phyloP scores from a whole-genome alignment of 2,888 invertebrate species.

The Elegia similella region DNA sequence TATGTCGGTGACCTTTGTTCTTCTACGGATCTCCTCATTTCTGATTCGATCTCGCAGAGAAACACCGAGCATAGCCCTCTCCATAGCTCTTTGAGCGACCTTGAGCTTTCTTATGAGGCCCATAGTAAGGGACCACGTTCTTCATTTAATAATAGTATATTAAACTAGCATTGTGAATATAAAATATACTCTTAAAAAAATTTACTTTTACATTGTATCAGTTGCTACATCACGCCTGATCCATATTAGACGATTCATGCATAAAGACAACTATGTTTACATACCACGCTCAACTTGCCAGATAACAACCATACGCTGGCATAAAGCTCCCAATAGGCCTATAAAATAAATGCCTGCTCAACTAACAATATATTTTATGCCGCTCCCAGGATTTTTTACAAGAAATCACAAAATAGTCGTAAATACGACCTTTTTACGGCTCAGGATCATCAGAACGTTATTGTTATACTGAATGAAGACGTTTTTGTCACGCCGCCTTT shows the following conservation, averaged over 20 bases:
- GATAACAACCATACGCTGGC: conserved; percentile 32
- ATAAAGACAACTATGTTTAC: conserved; percentile 5
- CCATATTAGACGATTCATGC: not conserved
- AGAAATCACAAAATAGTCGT: conserved; percentile 41
- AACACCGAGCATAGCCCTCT: no score
- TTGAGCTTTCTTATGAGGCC: no score
- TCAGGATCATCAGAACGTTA: conserved; percentile 41
- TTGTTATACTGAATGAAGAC: conserved; percentile 32
- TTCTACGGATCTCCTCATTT: no score
- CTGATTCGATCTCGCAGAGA: no score
- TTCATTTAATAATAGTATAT: no score
- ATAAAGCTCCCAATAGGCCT: conserved; percentile 46
- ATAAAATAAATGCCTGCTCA: conserved; percentile 59
- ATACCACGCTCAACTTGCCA: conserved; percentile 22
- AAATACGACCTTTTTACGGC: conserved; percentile 43
- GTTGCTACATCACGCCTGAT: not conserved
- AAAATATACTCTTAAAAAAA: no score
- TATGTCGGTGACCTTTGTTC: no score
- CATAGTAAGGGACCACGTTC: no score
- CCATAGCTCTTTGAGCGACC: no score
- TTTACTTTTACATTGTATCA: not conserved
- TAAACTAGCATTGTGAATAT: no score
- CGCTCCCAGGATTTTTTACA: conserved; percentile 34
- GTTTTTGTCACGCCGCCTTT: conserved; percentile 1
- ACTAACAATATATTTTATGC: conserved; percentile 53